Percentiles rank a stretch among this genome's conserved stretches.
Conservation (phyloP, 2,797 vertebrate genomes). For the Lithobates pipiens region DNA sequence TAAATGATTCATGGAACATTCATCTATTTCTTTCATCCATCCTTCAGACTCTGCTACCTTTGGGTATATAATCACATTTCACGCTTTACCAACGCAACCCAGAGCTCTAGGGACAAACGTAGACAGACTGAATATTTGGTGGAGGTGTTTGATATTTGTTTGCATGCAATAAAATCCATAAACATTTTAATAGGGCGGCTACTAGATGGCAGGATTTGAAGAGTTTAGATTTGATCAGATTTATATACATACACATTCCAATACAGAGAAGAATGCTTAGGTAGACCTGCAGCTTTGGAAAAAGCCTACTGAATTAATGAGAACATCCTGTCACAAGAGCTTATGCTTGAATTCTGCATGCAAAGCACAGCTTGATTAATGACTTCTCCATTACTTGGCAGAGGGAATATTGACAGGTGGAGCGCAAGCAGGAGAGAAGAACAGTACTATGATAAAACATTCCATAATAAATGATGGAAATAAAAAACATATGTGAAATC, state of each 20-base stretch:
- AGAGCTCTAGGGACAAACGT: conserved; percentile 18
- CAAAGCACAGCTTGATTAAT: conserved; percentile 27
- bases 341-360: conserved; percentile 11
- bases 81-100: conserved; percentile 29
- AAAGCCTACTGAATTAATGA: background rate
- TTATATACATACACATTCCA: background rate
- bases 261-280: background rate
- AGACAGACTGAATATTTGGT: conserved; percentile 38
- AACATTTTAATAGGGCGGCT: conserved; percentile 7
- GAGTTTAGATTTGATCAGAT: background rate
- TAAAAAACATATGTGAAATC: conserved; percentile 29
- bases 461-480: conserved; percentile 5
- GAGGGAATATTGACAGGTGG: conserved; percentile 38
- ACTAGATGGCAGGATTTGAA: background rate
- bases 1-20: conserved; percentile 53
- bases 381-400: conserved; percentile 38
- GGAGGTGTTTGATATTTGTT: conserved; percentile 25
- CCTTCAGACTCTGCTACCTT: conserved; percentile 53
- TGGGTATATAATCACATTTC: conserved; percentile 55
- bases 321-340: conserved; percentile 8
- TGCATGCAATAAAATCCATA: conserved; percentile 8
- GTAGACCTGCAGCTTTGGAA: conserved; percentile 1
- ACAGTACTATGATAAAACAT: conserved; percentile 21
- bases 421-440: conserved; percentile 25
- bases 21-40: conserved; percentile 56